Conservation (phyloP, 30 jellyfish, hydroid and myxozoan genomes). For the Aurelia coerulea region DNA sequence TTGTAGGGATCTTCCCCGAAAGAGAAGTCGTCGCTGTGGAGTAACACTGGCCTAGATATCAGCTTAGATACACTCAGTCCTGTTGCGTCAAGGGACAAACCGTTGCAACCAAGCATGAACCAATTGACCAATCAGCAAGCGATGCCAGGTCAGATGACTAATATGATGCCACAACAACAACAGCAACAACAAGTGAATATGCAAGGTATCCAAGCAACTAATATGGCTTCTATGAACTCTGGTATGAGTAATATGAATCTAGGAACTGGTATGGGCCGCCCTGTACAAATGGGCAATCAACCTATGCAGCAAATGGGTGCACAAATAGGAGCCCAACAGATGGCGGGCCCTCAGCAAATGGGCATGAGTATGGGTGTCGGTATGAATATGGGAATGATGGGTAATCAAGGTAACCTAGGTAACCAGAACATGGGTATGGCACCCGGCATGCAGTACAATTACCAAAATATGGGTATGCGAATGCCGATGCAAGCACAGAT, state of each 20-base stretch:
- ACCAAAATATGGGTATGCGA: conserved; percentile 77
- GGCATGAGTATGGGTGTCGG: neutral
- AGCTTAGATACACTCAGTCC: conserved; percentile 93
- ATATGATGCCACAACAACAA: neutral
- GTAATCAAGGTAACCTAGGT: conserved; percentile 12
- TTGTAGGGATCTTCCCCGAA: conserved; percentile 42
- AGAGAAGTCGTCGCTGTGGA: conserved; percentile 80
- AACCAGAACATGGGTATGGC: conserved; percentile 21
- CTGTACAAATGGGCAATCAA: conserved; percentile 9
- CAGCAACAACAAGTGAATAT: conserved; percentile 16
- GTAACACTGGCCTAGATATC: conserved; percentile 90
- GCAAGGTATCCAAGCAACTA: conserved; percentile 14
- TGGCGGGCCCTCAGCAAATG: conserved; percentile 22
- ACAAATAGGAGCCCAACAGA: conserved; percentile 7
- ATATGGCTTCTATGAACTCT: conserved; percentile 30
- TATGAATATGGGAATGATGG: conserved; percentile 25
- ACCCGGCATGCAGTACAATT: conserved; percentile 50
- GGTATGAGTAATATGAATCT: conserved; percentile 44
- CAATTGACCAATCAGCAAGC: conserved; percentile 66
- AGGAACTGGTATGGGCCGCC: conserved; percentile 46
- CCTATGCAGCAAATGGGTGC: conserved; percentile 8
- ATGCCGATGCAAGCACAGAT: conserved; percentile 79
- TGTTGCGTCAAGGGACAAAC: conserved; percentile 67
- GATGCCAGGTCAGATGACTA: conserved; percentile 7
- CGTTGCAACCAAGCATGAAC: conserved; percentile 93